Evolutionary conservation across 2,113 vertebrate genomes (phyloP).

Genomic region (Crotalus helleri): DNA sequence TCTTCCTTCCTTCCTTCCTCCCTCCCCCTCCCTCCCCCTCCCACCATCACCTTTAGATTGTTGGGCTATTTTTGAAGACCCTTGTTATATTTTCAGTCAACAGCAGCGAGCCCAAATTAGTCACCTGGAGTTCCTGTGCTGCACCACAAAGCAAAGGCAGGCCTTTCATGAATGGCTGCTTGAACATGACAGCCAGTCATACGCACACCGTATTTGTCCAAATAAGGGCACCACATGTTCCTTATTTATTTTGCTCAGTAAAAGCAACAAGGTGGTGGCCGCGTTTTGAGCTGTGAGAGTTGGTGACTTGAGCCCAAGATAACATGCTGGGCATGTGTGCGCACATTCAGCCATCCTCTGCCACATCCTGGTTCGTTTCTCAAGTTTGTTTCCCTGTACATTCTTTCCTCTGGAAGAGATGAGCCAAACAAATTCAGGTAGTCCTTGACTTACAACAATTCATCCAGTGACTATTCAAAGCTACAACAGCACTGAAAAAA

Average conservation of each 20-base stretch:
- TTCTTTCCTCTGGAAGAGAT: not conserved
- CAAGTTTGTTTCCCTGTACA: not conserved
- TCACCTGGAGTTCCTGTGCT: constrained; percentile 9
- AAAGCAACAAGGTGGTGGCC: not conserved
- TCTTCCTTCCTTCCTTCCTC: not conserved
- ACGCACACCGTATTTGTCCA: not conserved
- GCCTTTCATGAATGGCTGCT: constrained; percentile 17
- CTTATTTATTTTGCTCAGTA: not conserved
- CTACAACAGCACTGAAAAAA: too few species aligned
- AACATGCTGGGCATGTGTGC: not conserved
- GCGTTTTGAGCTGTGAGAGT: too few species aligned
- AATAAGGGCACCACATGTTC: not conserved
- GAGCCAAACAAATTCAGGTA: too few species aligned
- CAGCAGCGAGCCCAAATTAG: not conserved
- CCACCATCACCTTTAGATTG: too few species aligned
- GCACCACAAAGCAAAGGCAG: not conserved
- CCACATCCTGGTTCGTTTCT: too few species aligned
- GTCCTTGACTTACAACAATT: too few species aligned
- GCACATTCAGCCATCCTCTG: not conserved
- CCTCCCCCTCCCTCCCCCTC: too few species aligned
- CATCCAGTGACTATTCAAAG: too few species aligned
- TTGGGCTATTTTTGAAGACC: constrained; percentile 11
- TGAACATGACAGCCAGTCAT: not conserved
- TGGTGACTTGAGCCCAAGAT: not conserved
- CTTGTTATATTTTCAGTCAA: not conserved